These are phyloP conservation scores for Brachyhypopomus occidentalis DNA, from an alignment of 2,113 vertebrate species.

Conservation along the genomic window DNA sequence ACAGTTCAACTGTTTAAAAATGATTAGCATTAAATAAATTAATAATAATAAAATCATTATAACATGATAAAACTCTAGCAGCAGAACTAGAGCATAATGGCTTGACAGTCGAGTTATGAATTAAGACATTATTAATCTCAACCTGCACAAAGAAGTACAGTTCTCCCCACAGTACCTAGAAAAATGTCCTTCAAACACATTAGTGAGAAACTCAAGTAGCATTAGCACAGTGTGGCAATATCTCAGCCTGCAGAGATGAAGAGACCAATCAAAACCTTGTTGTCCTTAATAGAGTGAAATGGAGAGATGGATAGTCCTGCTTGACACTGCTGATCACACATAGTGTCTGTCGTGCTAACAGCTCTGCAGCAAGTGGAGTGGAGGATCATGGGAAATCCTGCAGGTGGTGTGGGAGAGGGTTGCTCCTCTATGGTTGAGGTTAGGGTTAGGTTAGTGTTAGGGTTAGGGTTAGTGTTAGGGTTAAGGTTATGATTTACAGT, in stretches of 20 bases:
- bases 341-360: constrained; percentile 82
- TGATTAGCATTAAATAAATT: too few species aligned
- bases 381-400: constrained; percentile 1
- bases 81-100: neutral
- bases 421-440: too few species aligned
- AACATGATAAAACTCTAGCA: neutral
- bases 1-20: too few species aligned
- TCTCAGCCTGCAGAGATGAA: constrained; percentile 87
- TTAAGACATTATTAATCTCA: neutral
- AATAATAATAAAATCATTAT: neutral
- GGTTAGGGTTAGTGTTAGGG: too few species aligned
- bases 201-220: neutral
- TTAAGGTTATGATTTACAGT: too few species aligned
- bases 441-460: too few species aligned
- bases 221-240: constrained; percentile 65
- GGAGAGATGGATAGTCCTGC: constrained; percentile 93
- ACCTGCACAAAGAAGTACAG: neutral
- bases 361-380: constrained; percentile 51
- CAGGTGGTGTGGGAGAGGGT: too few species aligned
- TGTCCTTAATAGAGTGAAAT: constrained; percentile 93
- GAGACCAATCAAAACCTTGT: constrained; percentile 94
- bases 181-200: neutral
- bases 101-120: neutral
- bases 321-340: constrained; percentile 97
- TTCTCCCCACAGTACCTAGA: neutral